Evolutionary conservation across 2,113 vertebrate species (phyloP).

Genomic region (Phalacrocorax brasilianus): DNA sequence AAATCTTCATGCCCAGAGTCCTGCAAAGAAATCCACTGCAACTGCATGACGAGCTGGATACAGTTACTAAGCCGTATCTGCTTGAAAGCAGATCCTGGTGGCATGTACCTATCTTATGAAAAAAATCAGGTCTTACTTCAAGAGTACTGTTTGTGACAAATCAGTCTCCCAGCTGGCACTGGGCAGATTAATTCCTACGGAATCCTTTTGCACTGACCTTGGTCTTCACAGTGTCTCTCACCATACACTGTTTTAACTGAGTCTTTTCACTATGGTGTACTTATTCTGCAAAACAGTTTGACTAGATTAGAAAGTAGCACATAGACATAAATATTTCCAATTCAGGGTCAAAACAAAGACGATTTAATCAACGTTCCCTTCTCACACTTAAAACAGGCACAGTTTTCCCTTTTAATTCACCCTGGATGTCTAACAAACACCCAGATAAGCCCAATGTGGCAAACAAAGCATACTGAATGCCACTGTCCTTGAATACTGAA

Average conservation of each 20-base stretch:
- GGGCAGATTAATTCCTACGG: not conserved
- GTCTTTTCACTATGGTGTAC: not conserved
- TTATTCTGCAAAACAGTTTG: not conserved
- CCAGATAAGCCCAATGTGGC: not conserved
- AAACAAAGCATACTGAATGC: not conserved
- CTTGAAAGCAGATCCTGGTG: not conserved
- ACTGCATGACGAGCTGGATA: not conserved
- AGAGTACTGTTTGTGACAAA: not conserved
- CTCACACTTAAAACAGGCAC: not conserved
- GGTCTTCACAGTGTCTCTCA: not conserved
- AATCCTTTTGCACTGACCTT: not conserved
- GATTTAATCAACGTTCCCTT: not conserved
- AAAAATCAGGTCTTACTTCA: not conserved
- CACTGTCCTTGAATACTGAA: not conserved
- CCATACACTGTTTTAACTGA: not conserved
- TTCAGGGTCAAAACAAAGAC: not conserved
- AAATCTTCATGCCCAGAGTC: not conserved
- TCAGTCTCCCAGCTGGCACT: not conserved
- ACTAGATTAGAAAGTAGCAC: not conserved
- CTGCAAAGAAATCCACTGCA: not conserved
- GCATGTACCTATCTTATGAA: not conserved
- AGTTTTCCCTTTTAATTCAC: not conserved
- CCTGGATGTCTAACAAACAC: not conserved
- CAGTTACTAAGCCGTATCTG: not conserved
- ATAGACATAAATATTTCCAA: not conserved